Base-by-base conservation (phyloP, 2,888 invertebrate species). In the Cephus sareptanus region DNA sequence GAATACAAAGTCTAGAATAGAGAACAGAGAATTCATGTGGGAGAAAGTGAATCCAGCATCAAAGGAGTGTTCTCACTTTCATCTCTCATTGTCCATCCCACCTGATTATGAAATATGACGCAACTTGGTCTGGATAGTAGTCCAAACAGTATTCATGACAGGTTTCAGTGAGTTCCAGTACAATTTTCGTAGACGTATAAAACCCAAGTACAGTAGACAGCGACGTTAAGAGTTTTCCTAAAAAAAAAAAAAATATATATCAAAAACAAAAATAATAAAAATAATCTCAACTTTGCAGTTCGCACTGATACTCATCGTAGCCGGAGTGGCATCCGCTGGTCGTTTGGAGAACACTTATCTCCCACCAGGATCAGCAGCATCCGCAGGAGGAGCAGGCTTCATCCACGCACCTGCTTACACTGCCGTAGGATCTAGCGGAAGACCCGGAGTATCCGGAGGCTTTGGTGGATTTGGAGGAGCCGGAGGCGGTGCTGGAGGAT, bases 281-380 rank as follows among this genome's bases (percentile, higher is more conserved):
- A 56, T 56, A 56, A 56, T 56, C 6, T 56, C 9, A 56, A 23
- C 15, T 2, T 31, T 23, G 12, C 33, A 71, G 71, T 71, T 71
- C 23, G 71, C 71, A 31, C 33, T 34, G 71, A 15, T 71, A 33
- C 71, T 71, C 33, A 15, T 71, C 71, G 33, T 71, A 37, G 70
- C 75, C 30, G 78, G 78, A 37, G 78, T 73, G 56, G 78, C 76
- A 33, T 34, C 75, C 37, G 75, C 78, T 13, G 78, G 56, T 35
- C 78, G 78, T 76, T n/a, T 78, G 30, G 78, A 78, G 15, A 34
- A 76, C 35, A 73, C 73, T 30, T 78, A 78, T 76, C 78, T 78
- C 23, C 78, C 78, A 35, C 75, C 78, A 76, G 78, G 78, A 78
- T 75, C 78, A n/a, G 78, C 78, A 56, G 56, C 68, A 35, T 56